A percentile compares a stretch with the other conserved stretches of the same genome.
These are phyloP conservation scores for Diaprepes abbreviatus DNA, from an alignment of 2,888 invertebrate species.

Conservation along the genomic window DNA sequence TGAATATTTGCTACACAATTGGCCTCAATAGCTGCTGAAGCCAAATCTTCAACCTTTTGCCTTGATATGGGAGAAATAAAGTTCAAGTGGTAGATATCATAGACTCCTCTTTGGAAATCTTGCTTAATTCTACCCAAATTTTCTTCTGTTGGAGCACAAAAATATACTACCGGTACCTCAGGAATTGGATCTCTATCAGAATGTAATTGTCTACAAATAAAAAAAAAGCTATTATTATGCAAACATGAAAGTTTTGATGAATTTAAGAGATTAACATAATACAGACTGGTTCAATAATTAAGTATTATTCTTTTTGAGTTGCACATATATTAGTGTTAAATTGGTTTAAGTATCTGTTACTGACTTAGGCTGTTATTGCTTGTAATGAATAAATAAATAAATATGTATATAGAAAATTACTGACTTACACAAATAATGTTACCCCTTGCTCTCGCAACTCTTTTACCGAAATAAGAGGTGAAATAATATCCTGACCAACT, in stretches of 20 bases:
- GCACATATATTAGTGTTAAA: too few relatives aligned
- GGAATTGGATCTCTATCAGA: conserved; percentile 94
- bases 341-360: too few relatives aligned
- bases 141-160: conserved; percentile 96
- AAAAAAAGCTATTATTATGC: too few relatives aligned
- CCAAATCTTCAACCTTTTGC: conserved; percentile 94
- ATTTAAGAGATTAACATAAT: too few relatives aligned
- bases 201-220: conserved; percentile 80
- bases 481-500: conserved; percentile 97
- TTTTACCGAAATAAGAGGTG: conserved; percentile 95
- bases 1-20: conserved; percentile 93
- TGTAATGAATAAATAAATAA: too few relatives aligned
- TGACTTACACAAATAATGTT: conserved; percentile 94
- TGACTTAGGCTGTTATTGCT: too few relatives aligned
- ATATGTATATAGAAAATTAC: too few relatives aligned
- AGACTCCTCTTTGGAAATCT: conserved; percentile 88
- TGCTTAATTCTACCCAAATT: conserved; percentile 95
- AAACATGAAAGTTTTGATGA: too few relatives aligned
- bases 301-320: too few relatives aligned
- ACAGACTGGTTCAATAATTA: too few relatives aligned
- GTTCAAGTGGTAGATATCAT: conserved; percentile 96
- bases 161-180: conserved; percentile 98
- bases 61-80: conserved; percentile 96
- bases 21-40: conserved; percentile 90
- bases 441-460: conserved; percentile 96